Evolutionary conservation across 2,888 invertebrate genomes (phyloP).

Genomic region (Acleris sparsana): DNA sequence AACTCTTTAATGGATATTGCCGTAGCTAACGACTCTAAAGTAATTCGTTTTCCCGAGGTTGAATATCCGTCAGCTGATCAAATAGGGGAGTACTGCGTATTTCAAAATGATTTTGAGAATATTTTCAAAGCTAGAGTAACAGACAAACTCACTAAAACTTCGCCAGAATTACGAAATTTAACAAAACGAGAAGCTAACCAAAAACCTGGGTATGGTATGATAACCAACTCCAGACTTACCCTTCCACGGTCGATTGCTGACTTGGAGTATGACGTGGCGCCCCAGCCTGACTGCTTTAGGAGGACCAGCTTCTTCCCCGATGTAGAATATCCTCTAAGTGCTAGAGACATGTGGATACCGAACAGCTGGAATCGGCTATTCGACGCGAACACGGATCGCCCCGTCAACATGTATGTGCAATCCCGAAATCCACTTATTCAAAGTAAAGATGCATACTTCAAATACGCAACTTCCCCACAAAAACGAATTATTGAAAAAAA

Average conservation of each 20-base stretch:
- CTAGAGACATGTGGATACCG: conserved; percentile 60
- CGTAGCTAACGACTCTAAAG: conserved; percentile 31
- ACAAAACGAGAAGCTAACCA: conserved; percentile 12
- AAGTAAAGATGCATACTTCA: neutral
- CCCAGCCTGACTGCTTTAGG: conserved; percentile 41
- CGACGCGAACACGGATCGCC: conserved; percentile 29
- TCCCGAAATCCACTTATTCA: too few species aligned
- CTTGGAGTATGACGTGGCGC: conserved; percentile 35
- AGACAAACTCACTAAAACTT: neutral
- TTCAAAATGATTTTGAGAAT: conserved; percentile 12
- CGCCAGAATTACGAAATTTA: conserved; percentile 16
- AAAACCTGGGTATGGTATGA: conserved; percentile 45
- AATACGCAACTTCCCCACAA: neutral
- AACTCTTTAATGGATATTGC: neutral
- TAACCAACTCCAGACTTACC: conserved; percentile 14
- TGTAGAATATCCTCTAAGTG: conserved; percentile 64
- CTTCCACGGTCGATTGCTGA: conserved; percentile 13
- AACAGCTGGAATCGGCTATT: conserved; percentile 55
- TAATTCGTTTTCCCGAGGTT: conserved; percentile 57
- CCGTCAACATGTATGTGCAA: conserved; percentile 2
- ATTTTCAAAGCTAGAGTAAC: too few species aligned
- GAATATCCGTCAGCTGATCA: conserved; percentile 46
- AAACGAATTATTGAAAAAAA: conserved; percentile 8
- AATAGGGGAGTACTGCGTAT: conserved; percentile 6
- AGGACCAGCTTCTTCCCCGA: conserved; percentile 59